Evolutionary conservation across 1,140 invertebrate species (phyloP), one percentile per base, ranked within the genome.

Genomic region (Cephus cinctus): DNA sequence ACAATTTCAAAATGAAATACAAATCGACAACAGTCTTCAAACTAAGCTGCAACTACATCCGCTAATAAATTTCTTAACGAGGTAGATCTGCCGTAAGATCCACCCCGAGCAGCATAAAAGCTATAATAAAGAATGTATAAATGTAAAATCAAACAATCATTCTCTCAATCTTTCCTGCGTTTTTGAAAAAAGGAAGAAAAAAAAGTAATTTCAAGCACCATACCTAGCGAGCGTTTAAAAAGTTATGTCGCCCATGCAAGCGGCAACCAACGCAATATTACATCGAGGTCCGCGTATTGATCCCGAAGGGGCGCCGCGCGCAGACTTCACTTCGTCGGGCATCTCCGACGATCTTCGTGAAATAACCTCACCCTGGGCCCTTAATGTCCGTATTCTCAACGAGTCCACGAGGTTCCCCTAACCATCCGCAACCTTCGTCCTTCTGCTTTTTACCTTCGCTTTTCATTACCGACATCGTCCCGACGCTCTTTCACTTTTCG

Each of bases 331-430:
- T 62, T 65, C 58, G 14, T 70, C 69, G 68, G 64, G 52, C 54
- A 69, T 69, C 61, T 71, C 65, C 68, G 68, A 61, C 65, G 57
- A 67, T 71, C 68, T 72, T 71, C 69, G 69, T 68, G 53, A 34
- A 65, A 65, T 61, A 69, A 64, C 57, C 63, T 70, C 65, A 69
- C 57, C 56, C 69, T 39, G 11, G 3, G 55, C 57, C 58, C 65
- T 65, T 69, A 65, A 68, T 59, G 67, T 69, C 68, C 68, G 60
- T 67, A 65, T 68, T 52, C 56, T 62, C 47, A 53, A 55, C 49
- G 57, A 20, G 63, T 57, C 57, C 54, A 45, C 47, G 53, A 56
- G 12, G 27, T 40, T 66, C 49, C 51, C 51, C 52, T 54, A 59
- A 57, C 55, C 54, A 34, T n/a, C 32, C 43, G 19, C 43, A 45